Conservation (phyloP, 1,140 invertebrate genomes). For the Cylas formicarius region DNA sequence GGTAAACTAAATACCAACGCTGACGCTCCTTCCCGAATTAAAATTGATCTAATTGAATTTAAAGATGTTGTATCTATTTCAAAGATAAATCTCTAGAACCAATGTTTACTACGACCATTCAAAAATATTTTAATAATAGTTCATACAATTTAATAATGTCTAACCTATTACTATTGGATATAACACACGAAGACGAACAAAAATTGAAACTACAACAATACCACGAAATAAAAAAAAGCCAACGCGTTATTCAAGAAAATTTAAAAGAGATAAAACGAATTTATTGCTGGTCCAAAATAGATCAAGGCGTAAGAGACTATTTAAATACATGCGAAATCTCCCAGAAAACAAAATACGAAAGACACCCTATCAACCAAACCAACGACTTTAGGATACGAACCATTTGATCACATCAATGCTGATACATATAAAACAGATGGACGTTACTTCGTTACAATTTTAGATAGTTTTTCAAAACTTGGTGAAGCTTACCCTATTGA, state of each 20-base stretch:
- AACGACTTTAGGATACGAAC: conserved; percentile 4
- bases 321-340: conserved; percentile 6
- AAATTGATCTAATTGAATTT: conserved; percentile 5
- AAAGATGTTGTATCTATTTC: conserved; percentile 4
- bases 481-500: conserved; percentile 12
- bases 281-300: too few species aligned
- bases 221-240: too few species aligned
- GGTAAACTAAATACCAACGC: conserved; percentile 3
- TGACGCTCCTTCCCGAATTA: conserved; percentile 4
- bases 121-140: too few species aligned
- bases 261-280: too few species aligned
- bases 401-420: too few species aligned
- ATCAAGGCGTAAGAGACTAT: too few species aligned
- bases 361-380: conserved; percentile 9
- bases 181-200: too few species aligned
- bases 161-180: too few species aligned
- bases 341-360: conserved; percentile 6
- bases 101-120: conserved; percentile 1
- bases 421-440: conserved; percentile 1
- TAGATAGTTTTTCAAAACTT: conserved; percentile 15
- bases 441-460: conserved; percentile 5
- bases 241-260: too few species aligned
- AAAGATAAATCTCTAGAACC: conserved; percentile 8
- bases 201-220: too few species aligned
- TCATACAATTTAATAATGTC: too few species aligned